Percentiles rank a stretch among this genome's conserved stretches.
These are phyloP conservation scores for Adelges cooleyi DNA, from an alignment of 1,140 invertebrate species.

Conservation along the genomic window DNA sequence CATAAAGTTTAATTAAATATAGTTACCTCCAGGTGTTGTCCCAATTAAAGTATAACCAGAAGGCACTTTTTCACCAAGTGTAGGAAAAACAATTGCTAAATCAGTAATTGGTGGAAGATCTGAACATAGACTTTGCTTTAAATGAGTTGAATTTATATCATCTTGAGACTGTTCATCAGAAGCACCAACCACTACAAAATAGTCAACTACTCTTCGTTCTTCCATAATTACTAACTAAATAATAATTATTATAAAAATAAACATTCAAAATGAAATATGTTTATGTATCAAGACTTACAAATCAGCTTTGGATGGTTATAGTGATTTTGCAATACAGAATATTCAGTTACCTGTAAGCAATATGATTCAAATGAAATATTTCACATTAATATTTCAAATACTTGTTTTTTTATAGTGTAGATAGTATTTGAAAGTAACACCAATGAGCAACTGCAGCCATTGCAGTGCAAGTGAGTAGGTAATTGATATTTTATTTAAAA, in stretches of 20 bases:
- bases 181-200: conserved; percentile 94
- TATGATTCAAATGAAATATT: not conserved
- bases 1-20: not conserved
- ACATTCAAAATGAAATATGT: not conserved
- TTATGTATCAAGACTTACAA: not conserved
- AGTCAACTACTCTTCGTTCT: conserved; percentile 74
- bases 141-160: conserved; percentile 62
- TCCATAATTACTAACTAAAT: conserved; percentile 48
- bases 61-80: conserved; percentile 72
- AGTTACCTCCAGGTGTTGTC: conserved; percentile 59
- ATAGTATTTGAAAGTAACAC: not conserved
- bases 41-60: conserved; percentile 71
- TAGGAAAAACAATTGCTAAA: conserved; percentile 79
- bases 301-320: conserved; percentile 7
- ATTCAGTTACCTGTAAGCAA: no score
- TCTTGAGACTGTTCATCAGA: conserved; percentile 66
- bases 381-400: not conserved
- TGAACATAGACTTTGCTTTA: conserved; percentile 50
- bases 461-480: no score
- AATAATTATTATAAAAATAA: not conserved
- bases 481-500: conserved; percentile 19
- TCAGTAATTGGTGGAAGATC: conserved; percentile 82
- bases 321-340: conserved; percentile 22
- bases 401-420: not conserved
- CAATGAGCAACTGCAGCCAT: not conserved